These are phyloP conservation scores for Andrena bucephala DNA, from an alignment of 2,888 invertebrate genomes.

Conservation along the genomic window DNA sequence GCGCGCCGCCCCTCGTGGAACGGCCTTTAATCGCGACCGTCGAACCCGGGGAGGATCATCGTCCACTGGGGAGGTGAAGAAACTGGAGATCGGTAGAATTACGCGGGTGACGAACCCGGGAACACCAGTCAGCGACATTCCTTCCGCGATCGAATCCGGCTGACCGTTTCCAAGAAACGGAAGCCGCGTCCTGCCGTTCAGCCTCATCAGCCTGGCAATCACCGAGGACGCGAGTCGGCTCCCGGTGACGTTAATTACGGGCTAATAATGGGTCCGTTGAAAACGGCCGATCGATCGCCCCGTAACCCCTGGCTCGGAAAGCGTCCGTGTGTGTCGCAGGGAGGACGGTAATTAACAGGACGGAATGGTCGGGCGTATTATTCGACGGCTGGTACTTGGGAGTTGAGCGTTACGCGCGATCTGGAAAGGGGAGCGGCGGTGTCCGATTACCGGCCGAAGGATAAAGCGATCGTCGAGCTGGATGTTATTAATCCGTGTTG, in stretches of 20 bases:
- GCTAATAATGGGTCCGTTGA: slow-evolving; percentile 11
- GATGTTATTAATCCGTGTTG: background rate
- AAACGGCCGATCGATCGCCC: slow-evolving; percentile 22
- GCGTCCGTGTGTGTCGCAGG: background rate
- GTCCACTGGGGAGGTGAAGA: too few species aligned
- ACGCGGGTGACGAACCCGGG: too few species aligned
- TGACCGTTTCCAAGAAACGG: slow-evolving; percentile 31
- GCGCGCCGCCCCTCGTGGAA: slow-evolving; percentile 11
- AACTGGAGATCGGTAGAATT: too few species aligned
- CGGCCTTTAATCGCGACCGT: slow-evolving; percentile 33
- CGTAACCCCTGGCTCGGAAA: background rate
- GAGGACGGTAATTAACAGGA: slow-evolving; percentile 23
- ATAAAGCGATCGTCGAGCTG: slow-evolving; percentile 16
- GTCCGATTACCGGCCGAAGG: slow-evolving; percentile 27
- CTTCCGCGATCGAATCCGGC: slow-evolving; percentile 24
- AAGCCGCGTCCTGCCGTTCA: background rate
- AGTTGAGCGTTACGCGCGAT: slow-evolving; percentile 19
- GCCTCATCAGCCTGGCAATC: slow-evolving; percentile 16
- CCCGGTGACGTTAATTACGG: slow-evolving; percentile 26
- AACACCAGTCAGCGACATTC: slow-evolving; percentile 46
- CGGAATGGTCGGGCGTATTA: slow-evolving; percentile 12
- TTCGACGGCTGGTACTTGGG: slow-evolving; percentile 9
- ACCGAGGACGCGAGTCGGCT: slow-evolving; percentile 13
- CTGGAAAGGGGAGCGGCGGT: slow-evolving; percentile 10
- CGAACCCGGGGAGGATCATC: background rate